Conservation (phyloP, 2,888 invertebrate species). For the Coelopa pilipes region DNA sequence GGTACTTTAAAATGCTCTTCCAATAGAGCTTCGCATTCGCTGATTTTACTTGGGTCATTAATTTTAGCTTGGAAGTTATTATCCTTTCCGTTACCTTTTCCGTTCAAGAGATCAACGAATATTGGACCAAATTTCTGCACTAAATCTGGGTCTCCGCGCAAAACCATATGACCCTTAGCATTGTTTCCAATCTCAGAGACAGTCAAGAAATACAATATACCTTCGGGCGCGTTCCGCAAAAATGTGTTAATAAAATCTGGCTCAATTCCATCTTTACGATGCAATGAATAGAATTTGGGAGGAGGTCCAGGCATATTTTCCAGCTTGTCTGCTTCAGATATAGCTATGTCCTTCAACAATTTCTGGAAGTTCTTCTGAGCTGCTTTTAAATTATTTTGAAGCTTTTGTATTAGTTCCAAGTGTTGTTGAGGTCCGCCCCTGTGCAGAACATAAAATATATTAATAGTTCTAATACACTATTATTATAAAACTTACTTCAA, state of each 20-base stretch:
- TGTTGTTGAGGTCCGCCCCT: constrained; percentile 80
- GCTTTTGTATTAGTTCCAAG: constrained; percentile 77
- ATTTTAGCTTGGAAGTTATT: constrained; percentile 83
- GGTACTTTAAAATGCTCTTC: constrained; percentile 69
- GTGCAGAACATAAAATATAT: background rate
- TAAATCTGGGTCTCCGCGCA: constrained; percentile 66
- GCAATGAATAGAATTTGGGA: constrained; percentile 72
- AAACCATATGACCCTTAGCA: constrained; percentile 69
- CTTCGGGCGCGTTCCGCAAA: constrained; percentile 72
- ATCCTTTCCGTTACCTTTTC: constrained; percentile 81
- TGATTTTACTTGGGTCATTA: constrained; percentile 72
- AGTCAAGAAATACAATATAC: constrained; percentile 75
- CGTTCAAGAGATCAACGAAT: constrained; percentile 75
- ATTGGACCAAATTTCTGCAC: constrained; percentile 65
- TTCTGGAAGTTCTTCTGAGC: constrained; percentile 74
- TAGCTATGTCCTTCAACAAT: constrained; percentile 76
- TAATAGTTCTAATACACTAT: background rate
- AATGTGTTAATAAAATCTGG: constrained; percentile 80
- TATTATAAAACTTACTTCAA: constrained; percentile 73
- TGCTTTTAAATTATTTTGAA: constrained; percentile 76
- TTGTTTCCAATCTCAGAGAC: constrained; percentile 75
- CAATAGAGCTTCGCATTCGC: constrained; percentile 73
- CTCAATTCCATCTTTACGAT: constrained; percentile 79
- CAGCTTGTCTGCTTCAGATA: constrained; percentile 74
- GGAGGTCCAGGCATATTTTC: constrained; percentile 69